Conservation (phyloP, 2,797 vertebrate genomes). For the Benthosema pterotum region DNA sequence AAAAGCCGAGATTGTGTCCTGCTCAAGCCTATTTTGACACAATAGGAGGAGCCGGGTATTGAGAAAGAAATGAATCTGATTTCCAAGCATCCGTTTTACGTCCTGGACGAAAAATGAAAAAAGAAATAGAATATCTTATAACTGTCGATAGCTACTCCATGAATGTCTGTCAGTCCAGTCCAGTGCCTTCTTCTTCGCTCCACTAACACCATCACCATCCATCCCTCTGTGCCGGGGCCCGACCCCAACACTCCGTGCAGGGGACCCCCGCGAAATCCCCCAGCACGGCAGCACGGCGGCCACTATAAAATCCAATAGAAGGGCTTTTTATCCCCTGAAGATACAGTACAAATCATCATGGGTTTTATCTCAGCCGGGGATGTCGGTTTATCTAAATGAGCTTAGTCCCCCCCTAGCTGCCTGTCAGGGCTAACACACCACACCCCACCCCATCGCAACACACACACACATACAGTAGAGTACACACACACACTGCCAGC, state of each 20-base stretch:
- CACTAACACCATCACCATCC: conserved; percentile 49
- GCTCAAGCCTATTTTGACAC: too few relatives aligned
- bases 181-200: conserved; percentile 28
- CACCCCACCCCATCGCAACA: conserved; percentile 65
- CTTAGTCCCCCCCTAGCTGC: conserved; percentile 88
- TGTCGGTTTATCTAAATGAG: conserved; percentile 94
- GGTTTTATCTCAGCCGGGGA: conserved; percentile 96
- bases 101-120: too few relatives aligned
- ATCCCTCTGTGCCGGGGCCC: conserved; percentile 27
- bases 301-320: conserved; percentile 85
- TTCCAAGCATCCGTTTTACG: too few relatives aligned
- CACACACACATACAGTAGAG: conserved; percentile 68
- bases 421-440: conserved; percentile 83
- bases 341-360: conserved; percentile 95
- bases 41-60: too few relatives aligned
- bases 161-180: conserved; percentile 35
- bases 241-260: background rate
- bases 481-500: conserved; percentile 30
- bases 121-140: too few relatives aligned
- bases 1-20: too few relatives aligned
- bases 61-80: too few relatives aligned
- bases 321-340: conserved; percentile 91
- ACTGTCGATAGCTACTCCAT: background rate
- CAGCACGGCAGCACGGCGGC: conserved; percentile 31
- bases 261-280: conserved; percentile 51